Evolutionary conservation across 1,140 invertebrate genomes (phyloP), one percentile per base, ranked within the genome.

Genomic region (Eumaeus atala): DNA sequence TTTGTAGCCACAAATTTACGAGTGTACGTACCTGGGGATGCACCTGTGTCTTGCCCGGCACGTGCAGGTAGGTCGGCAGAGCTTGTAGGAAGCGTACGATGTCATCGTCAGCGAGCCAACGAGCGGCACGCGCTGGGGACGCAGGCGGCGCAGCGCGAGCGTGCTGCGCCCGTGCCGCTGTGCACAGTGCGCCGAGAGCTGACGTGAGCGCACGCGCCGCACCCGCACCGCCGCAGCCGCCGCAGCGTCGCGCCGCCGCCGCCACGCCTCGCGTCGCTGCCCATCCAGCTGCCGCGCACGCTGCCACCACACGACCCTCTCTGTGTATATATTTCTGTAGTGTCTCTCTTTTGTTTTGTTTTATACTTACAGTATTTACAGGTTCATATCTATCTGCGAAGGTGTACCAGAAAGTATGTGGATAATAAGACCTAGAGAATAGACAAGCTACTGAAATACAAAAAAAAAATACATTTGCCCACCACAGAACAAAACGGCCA

Each of bases 101-200:
- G 77, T 98, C 97, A 63, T 97, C 95, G 84, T 98, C 97, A 62
- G 96, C 95, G 1, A 97, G 90, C 97, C 97, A 98, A 21, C 93
- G 92, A 6, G 95, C 94, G 70, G 95, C 96, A 56, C 96, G 70
- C 93, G 63, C 95, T 93, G 40, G 96, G 81, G 44, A 92, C 88
- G 93, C 90, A 66, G 94, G 91, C 38, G 59, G 92, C 38, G 94
- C 88, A 67, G 94, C 91, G 37, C 90, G 90, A 14, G 93, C 88
- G 68, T 89, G 67, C 92, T 90, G 37, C 59, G 49, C 65, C 48
- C 37, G 56, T 51, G 50, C 51, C 59, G 36, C 48, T 50, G 47
- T 47, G 0, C 17, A 28, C 34, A 59, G 48, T 18, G 66, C 51
- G 11, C 48, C 58, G 9, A 59, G 53, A 28, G 59, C 57, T 14